Percentiles rank a stretch among this genome's conserved stretches.
Evolutionary conservation across 2,113 vertebrate genomes (phyloP).

Genomic region (Lophochroa leadbeateri): DNA sequence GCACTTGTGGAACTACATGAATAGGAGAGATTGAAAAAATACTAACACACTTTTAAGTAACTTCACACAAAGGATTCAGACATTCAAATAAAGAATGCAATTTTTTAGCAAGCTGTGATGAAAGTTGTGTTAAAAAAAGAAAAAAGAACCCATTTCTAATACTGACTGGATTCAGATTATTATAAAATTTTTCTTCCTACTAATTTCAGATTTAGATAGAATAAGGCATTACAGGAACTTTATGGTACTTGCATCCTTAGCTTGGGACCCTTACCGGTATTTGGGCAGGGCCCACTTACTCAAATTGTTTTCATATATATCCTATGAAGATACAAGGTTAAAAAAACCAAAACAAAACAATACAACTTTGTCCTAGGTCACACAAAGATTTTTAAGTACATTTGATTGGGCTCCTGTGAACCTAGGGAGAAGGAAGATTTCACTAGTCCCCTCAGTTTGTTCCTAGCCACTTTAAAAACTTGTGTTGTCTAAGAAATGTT

Average conservation of each 20-base stretch:
- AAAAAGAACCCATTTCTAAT: neutral
- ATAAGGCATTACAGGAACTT: neutral
- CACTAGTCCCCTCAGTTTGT: neutral
- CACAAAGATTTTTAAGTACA: neutral
- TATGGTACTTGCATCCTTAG: neutral
- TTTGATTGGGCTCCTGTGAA: neutral
- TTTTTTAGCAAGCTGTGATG: neutral
- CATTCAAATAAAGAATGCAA: neutral
- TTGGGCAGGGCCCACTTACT: neutral
- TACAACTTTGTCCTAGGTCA: neutral
- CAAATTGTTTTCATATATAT: neutral
- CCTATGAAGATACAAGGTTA: neutral
- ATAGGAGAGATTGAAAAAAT: neutral
- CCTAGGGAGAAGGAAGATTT: neutral
- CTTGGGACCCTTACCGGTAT: neutral
- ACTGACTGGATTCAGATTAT: neutral
- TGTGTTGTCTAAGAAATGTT: neutral
- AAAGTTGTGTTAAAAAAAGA: neutral
- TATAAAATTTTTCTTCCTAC: neutral
- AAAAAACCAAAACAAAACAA: neutral
- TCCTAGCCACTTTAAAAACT: neutral
- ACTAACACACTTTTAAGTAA: neutral
- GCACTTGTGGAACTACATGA: neutral
- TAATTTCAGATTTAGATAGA: neutral
- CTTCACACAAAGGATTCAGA: neutral